phyloP scores from a whole-genome alignment of 1,140 invertebrate species.

The Coelopa frigida region DNA sequence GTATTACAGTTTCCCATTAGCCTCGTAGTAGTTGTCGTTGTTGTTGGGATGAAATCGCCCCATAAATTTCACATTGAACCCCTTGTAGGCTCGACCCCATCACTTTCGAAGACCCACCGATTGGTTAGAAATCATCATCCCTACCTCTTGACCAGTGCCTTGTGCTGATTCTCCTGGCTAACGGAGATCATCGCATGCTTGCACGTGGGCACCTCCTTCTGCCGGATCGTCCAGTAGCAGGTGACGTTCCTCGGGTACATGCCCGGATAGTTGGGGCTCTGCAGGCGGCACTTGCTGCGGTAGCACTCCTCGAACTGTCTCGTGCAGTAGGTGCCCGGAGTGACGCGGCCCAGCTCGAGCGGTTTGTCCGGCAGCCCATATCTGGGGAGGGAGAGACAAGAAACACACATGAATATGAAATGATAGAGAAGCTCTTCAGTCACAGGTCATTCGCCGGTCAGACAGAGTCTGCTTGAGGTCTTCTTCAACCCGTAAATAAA shows the following conservation, averaged over 20 bases:
- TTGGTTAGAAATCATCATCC: conserved; percentile 19
- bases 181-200: conserved; percentile 85
- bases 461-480: too few species aligned
- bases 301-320: conserved; percentile 82
- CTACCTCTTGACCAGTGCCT: conserved; percentile 62
- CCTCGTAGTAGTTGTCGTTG: too few species aligned
- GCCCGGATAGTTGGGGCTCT: conserved; percentile 85
- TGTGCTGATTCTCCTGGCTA: conserved; percentile 61
- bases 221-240: conserved; percentile 70
- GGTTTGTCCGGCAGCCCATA: conserved; percentile 65
- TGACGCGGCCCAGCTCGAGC: conserved; percentile 67
- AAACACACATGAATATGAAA: too few species aligned
- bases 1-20: too few species aligned
- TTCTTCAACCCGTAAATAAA: too few species aligned
- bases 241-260: conserved; percentile 84
- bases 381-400: conserved; percentile 20
- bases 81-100: too few species aligned
- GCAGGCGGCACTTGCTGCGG: conserved; percentile 69
- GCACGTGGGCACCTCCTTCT: conserved; percentile 75
- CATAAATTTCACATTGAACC: too few species aligned
- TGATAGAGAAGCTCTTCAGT: too few species aligned
- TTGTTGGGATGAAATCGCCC: too few species aligned
- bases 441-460: too few species aligned
- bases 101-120: too few species aligned
- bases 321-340: conserved; percentile 80